Evolutionary conservation across 2,888 invertebrate genomes (phyloP).

Genomic region (Heliconius charithonia): DNA sequence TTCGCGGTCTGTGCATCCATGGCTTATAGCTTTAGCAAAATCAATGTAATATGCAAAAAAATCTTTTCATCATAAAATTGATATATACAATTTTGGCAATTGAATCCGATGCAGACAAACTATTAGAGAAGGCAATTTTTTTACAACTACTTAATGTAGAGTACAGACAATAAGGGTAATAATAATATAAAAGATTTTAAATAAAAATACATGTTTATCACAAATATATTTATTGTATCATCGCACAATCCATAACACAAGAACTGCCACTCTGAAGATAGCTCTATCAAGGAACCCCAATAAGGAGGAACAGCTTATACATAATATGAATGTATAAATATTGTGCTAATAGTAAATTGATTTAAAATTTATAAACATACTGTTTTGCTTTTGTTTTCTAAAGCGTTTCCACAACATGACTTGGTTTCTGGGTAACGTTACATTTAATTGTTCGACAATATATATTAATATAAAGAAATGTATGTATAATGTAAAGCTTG

Average conservation of each 20-base stretch:
- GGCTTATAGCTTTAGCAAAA: too few species aligned
- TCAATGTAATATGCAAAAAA: too few species aligned
- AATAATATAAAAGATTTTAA: conserved; percentile 19
- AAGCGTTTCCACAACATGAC: conserved; percentile 15
- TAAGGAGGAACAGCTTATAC: conserved; percentile 60
- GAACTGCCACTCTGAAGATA: conserved; percentile 70
- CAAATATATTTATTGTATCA: conserved; percentile 81
- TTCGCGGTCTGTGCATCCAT: too few species aligned
- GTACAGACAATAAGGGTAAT: not conserved
- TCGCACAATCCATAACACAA: conserved; percentile 79
- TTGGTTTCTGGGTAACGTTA: conserved; percentile 8
- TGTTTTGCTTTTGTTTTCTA: conserved; percentile 53
- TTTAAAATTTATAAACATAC: conserved; percentile 50
- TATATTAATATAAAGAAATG: not conserved
- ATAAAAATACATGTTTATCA: conserved; percentile 59
- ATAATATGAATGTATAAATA: conserved; percentile 51
- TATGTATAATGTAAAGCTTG: too few species aligned
- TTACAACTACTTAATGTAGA: not conserved
- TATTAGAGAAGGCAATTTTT: not conserved
- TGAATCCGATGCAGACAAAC: not conserved
- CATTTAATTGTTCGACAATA: not conserved
- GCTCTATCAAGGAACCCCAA: conserved; percentile 63
- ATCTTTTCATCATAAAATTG: too few species aligned
- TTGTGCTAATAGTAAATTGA: conserved; percentile 62
- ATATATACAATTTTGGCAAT: not conserved